Base-by-base conservation (phyloP, 2,888 invertebrate genomes). In the Endomychus coccineus region DNA sequence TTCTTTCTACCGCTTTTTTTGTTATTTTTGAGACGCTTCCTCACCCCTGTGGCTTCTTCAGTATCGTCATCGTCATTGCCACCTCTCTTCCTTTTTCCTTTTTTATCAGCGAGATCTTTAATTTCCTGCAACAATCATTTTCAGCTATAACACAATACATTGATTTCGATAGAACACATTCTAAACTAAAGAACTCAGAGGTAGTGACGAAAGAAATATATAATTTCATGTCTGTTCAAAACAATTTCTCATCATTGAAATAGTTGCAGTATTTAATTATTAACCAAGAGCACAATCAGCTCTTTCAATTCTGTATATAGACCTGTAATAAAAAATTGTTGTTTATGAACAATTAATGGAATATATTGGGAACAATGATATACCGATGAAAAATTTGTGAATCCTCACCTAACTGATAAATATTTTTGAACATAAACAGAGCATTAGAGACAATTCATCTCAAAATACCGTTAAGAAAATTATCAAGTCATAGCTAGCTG, bases 1-100 rank as follows among this genome's bases (percentile, higher is more conserved):
- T n/a, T n/a, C n/a, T n/a, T n/a, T n/a, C n/a, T n/a, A n/a, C n/a
- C n/a, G n/a, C n/a, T 34, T 15, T 21, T 28, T 27, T 27, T 30
- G 5, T 27, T 27, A 12, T 19, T 14, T 7, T 83, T 81, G 50
- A 89, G 70, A 24, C 89, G 75, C 53, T 85, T 80, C 39, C 88
- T 73, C 27, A 89, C 81, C 3, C 89, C 89, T 1, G 73, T 66
- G 21, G 87, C 83, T 50, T 79, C 79, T 62, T 90, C 90, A 0
- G 85, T 86, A 60, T 89, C 89, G 59, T 87, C 87, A 40, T 80
- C 81, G 2, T 78, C 78, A 15, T 71, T 75, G 7, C 61, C 67
- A 46, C 73, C 73, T 51, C 64, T 74, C 45, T 75, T 74, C 48
- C 73, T 77, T 45, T 73, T 73, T 5, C 69, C 71, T 57, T 75